Evolutionary conservation across 1,140 invertebrate species (phyloP).

Genomic region (Solen grandis): DNA sequence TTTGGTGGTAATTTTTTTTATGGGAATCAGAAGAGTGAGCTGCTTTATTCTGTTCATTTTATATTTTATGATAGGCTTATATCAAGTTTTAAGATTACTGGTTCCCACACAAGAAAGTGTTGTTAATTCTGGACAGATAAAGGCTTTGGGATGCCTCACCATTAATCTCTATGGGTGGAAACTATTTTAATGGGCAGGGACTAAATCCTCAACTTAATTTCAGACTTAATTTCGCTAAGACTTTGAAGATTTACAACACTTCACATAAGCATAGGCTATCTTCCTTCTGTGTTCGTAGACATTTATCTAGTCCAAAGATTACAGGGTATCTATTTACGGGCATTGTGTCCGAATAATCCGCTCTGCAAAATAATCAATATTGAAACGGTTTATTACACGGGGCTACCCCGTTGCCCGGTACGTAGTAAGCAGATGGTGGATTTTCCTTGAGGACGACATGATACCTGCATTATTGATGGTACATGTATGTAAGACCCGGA

Average conservation of each 20-base stretch:
- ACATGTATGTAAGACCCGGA: too few relatives aligned
- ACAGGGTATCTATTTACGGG: constrained; percentile 29
- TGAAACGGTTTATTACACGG: constrained; percentile 41
- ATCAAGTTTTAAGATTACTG: too few relatives aligned
- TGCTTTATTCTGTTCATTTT: too few relatives aligned
- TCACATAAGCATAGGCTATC: constrained; percentile 20
- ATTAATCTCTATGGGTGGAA: neutral
- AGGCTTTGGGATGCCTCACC: too few relatives aligned
- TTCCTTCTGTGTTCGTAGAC: constrained; percentile 26
- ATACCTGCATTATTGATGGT: too few relatives aligned
- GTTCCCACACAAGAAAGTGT: too few relatives aligned
- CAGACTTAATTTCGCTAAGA: constrained; percentile 27
- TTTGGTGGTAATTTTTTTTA: too few relatives aligned
- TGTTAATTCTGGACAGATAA: too few relatives aligned
- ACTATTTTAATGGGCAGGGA: neutral
- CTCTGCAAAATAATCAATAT: neutral
- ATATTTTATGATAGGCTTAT: too few relatives aligned
- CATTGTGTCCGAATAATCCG: neutral
- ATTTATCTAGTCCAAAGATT: constrained; percentile 22
- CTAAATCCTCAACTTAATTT: constrained; percentile 22
- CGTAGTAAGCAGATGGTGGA: neutral
- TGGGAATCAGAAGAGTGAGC: too few relatives aligned
- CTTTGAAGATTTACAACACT: constrained; percentile 16
- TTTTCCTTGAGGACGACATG: too few relatives aligned
- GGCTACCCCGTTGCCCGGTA: constrained; percentile 25